Conservation (phyloP, 2,797 vertebrate species). For the Bradypus variegatus region DNA sequence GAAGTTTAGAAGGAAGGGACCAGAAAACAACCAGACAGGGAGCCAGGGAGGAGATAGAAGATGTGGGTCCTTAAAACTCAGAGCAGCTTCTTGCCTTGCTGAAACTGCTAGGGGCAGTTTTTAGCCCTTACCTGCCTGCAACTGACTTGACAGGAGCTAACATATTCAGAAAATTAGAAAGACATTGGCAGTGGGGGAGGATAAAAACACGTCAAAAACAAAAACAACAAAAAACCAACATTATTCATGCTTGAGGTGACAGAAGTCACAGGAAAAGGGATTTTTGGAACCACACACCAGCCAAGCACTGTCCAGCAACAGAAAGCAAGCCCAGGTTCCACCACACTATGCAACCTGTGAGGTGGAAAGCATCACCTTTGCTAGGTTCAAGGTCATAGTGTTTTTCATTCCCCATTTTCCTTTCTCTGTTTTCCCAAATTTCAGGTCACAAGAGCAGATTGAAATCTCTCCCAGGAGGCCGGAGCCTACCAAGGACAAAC, state of each 20-base stretch:
- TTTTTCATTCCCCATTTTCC: neutral
- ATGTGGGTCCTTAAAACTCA: neutral
- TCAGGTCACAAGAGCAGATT: neutral
- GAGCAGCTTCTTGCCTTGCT: neutral
- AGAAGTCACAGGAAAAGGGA: neutral
- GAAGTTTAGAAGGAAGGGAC: neutral
- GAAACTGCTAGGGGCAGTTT: neutral
- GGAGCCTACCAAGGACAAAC: rapidly evolving
- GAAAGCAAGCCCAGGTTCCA: neutral
- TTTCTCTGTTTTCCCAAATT: neutral
- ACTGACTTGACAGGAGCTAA: neutral
- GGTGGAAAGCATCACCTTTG: neutral
- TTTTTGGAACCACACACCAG: neutral
- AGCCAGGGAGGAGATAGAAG: rapidly evolving
- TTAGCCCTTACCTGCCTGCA: neutral
- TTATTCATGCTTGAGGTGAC: neutral
- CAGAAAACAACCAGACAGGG: neutral
- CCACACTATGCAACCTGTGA: rapidly evolving
- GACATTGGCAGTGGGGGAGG: neutral
- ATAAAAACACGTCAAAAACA: too few relatives aligned
- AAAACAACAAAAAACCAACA: neutral
- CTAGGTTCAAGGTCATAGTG: neutral
- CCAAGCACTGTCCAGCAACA: neutral
- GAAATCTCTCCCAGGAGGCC: neutral
- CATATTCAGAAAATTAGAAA: neutral